Base-by-base conservation (phyloP, 2,888 invertebrate species). In the Acrobasis consociella region DNA sequence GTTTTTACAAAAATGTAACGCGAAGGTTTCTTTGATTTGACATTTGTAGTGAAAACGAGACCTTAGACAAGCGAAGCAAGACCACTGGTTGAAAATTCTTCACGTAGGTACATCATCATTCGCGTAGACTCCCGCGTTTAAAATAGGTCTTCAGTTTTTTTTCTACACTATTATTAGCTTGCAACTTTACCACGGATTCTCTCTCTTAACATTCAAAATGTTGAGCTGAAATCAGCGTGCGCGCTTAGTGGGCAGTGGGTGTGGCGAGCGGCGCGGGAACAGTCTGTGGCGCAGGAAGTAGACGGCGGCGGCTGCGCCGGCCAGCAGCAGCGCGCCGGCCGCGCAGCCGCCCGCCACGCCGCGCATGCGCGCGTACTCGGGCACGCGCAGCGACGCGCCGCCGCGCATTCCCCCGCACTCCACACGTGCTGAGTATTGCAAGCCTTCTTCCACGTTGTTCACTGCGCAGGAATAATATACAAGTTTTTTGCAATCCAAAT, bases 371-470 rank as follows among this genome's bases (percentile, higher is more conserved):
- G 94, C 93, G 82, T 95, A 96, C 59, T 95, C 94, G 52, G 97
- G 96, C 72, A 96, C 95, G 66, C 93, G 93, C 63, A 96, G 86
- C 64, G 92, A 89, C 58, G 95, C 93, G 71, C 94, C 94, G 56
- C 94, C 94, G 69, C 95, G 94, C 53, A 93, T 91, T n/a, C 94
- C 93, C 70, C 94, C 94, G 75, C 97, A 95, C 66, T 94, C 83
- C 64, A 97, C 96, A 85, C 96, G 95, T 76, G 97, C 95, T 75
- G 94, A 93, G 82, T 97, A 97, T 60, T 91, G 93, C 72, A 93
- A 94, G 69, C 97, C 97, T 77, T 97, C 97, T 72, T 94, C 94
- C 69, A 97, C 89, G 68, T 94, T 93, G 72, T 94, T 93, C 70
- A 97, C 95, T 95, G 46, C 13, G n/a, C 93, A 46, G 38, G 49